phyloP scores from a whole-genome alignment of 1,140 invertebrate genomes.

The Sycophila sp. region DNA sequence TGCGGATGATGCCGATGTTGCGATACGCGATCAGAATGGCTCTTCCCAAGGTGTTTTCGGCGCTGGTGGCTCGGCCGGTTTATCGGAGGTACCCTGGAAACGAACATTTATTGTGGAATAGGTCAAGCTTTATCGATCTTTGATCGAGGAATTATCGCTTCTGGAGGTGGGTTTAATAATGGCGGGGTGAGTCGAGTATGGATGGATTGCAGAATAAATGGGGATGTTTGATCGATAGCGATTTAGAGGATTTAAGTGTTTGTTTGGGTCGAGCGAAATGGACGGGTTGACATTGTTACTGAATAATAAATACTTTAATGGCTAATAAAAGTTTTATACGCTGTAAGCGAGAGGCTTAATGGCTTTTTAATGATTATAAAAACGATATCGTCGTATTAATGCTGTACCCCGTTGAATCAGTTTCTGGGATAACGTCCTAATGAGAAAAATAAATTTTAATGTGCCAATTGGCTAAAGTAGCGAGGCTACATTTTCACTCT shows the following conservation, averaged over 20 bases:
- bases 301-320: constrained; percentile 6
- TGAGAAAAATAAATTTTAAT: too few relatives aligned
- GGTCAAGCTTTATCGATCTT: constrained; percentile 10
- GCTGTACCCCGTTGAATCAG: neutral
- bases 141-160: neutral
- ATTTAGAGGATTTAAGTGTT: neutral
- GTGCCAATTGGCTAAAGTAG: too few relatives aligned
- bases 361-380: neutral
- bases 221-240: neutral
- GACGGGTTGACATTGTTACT: neutral
- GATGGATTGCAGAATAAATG: too few relatives aligned
- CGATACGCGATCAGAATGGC: constrained; percentile 31
- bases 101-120: constrained; percentile 20
- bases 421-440: too few relatives aligned
- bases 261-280: neutral
- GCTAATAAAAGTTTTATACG: constrained; percentile 10
- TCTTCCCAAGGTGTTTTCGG: constrained; percentile 2
- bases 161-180: too few relatives aligned
- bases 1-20: constrained; percentile 1
- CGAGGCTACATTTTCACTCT: too few relatives aligned
- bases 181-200: too few relatives aligned
- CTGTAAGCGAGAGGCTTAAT: neutral
- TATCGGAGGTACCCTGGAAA: neutral
- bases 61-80: neutral
- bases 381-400: neutral